Conservation (phyloP, 2,888 invertebrate genomes). For the Nomada ruficornis region DNA sequence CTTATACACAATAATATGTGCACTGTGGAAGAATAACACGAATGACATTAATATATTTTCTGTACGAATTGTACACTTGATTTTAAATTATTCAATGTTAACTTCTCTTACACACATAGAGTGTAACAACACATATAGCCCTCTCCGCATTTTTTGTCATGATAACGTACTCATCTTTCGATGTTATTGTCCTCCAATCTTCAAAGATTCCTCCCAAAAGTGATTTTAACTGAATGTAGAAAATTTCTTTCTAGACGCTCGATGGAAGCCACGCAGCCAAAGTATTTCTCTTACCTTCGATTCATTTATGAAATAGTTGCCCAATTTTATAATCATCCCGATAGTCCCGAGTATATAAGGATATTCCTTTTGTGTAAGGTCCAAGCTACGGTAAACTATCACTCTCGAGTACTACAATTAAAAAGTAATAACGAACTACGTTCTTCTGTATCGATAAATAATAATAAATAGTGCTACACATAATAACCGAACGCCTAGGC, state of each 20-base stretch:
- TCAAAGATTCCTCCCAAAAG: neutral
- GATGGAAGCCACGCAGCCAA: neutral
- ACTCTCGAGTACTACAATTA: conserved; percentile 8
- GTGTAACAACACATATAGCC: neutral
- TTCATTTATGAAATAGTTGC: conserved; percentile 10
- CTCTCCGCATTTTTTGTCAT: neutral
- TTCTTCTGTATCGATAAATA: too few relatives aligned
- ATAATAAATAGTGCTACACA: too few relatives aligned
- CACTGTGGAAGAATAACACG: neutral
- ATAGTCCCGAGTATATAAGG: neutral
- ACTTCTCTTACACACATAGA: conserved; percentile 5
- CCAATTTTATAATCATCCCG: neutral
- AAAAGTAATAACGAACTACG: neutral
- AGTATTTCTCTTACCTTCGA: neutral
- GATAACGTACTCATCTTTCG: conserved; percentile 4
- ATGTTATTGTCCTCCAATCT: conserved; percentile 1
- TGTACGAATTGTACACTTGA: too few relatives aligned
- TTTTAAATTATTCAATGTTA: too few relatives aligned
- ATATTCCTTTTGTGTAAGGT: neutral
- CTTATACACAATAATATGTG: neutral
- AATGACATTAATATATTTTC: neutral
- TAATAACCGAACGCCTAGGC: too few relatives aligned
- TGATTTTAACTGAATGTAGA: neutral
- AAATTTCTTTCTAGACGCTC: neutral
- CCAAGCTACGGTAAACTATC: neutral